phyloP scores from a whole-genome alignment of 1,140 invertebrate species.

The Harpegnathos saltator region DNA sequence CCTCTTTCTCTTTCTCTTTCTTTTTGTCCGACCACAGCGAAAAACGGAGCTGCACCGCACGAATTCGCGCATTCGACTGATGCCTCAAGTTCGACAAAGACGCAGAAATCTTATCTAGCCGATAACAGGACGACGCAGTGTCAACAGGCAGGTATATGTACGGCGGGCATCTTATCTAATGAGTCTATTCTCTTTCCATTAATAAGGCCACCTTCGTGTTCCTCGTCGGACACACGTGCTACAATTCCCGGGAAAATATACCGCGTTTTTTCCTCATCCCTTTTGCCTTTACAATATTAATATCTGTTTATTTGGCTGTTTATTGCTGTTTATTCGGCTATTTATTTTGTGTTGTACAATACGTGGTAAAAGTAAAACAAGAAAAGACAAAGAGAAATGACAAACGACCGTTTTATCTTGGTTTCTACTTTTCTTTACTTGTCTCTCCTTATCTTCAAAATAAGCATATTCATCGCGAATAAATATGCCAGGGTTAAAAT shows the following conservation, averaged over 20 bases:
- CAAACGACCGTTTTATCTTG: too few species aligned
- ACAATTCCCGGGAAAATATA: background rate
- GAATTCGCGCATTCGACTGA: conserved; percentile 71
- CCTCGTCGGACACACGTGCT: background rate
- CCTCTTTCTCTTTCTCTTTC: background rate
- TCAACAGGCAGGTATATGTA: conserved; percentile 73
- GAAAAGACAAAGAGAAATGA: too few species aligned
- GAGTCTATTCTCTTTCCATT: conserved; percentile 66
- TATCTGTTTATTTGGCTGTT: background rate
- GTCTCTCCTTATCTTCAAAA: background rate
- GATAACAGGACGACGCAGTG: conserved; percentile 76
- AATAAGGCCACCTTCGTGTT: conserved; percentile 33
- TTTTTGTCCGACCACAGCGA: background rate
- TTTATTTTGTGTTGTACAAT: too few species aligned
- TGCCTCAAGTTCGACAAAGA: conserved; percentile 74
- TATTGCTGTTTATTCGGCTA: too few species aligned
- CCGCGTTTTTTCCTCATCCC: background rate
- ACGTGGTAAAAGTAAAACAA: background rate
- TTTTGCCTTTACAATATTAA: background rate
- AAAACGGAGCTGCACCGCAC: conserved; percentile 52
- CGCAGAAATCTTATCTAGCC: conserved; percentile 79
- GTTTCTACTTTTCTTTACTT: too few species aligned
- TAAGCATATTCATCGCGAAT: background rate
- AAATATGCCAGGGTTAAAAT: background rate
- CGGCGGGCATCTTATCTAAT: conserved; percentile 68